phyloP scores from a whole-genome alignment of 2,888 invertebrate species.

The Tiliacea citrago region DNA sequence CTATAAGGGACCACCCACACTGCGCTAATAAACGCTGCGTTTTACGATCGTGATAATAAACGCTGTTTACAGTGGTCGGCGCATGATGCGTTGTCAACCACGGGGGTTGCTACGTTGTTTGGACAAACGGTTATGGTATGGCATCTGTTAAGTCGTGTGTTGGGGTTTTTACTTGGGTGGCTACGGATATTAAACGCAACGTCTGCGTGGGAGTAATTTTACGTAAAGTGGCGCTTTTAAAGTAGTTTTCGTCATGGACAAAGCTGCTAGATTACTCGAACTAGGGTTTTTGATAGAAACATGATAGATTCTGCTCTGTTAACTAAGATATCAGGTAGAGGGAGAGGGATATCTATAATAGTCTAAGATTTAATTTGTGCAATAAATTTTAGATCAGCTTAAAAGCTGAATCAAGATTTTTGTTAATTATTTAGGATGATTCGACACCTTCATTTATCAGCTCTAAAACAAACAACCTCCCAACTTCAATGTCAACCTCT shows the following conservation, averaged over 20 bases:
- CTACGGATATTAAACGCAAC: constrained; percentile 33
- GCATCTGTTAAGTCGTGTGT: constrained; percentile 57
- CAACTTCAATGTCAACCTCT: constrained; percentile 7
- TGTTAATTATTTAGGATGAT: neutral
- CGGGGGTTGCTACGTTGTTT: constrained; percentile 73
- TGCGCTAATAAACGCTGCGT: constrained; percentile 83
- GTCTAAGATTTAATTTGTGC: no score
- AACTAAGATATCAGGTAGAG: no score
- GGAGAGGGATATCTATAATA: no score
- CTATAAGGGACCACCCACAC: constrained; percentile 86
- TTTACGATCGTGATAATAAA: constrained; percentile 87
- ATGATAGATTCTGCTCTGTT: no score
- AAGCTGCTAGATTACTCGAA: no score
- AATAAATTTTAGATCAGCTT: no score
- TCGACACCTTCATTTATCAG: constrained; percentile 20
- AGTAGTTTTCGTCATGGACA: neutral
- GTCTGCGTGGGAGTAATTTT: neutral
- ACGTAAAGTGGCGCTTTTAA: neutral
- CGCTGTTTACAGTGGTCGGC: constrained; percentile 82
- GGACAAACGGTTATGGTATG: constrained; percentile 68
- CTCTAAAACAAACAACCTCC: constrained; percentile 26
- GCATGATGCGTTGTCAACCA: constrained; percentile 69
- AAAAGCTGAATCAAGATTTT: neutral
- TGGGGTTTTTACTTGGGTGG: constrained; percentile 55
- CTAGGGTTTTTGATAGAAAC: neutral